These are phyloP conservation scores for Phalacrocorax pelagicus DNA, from an alignment of 2,113 vertebrate genomes.

Conservation along the genomic window DNA sequence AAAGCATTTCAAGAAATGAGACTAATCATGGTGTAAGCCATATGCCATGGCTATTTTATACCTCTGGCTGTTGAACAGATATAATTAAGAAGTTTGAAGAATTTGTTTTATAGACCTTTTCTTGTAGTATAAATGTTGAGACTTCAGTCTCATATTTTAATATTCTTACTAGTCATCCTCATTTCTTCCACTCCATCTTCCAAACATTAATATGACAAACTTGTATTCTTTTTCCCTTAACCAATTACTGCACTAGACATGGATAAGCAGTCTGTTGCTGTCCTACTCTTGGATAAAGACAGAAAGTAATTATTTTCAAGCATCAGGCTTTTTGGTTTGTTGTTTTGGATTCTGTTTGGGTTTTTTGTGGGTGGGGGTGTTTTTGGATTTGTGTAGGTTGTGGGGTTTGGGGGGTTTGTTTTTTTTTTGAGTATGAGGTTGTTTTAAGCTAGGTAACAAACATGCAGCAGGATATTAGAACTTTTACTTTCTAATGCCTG, in stretches of 20 bases:
- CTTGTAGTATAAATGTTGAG: background rate
- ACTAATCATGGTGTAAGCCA: background rate
- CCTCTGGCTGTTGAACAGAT: background rate
- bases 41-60: slow-evolving; percentile 13
- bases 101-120: background rate
- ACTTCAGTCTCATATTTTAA: background rate
- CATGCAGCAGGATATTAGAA: background rate
- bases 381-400: too few species aligned
- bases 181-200: background rate
- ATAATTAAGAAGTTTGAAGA: background rate
- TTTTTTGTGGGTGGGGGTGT: too few species aligned
- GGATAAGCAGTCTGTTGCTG: background rate
- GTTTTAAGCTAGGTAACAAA: background rate
- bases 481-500: background rate
- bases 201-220: background rate
- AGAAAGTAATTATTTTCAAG: background rate
- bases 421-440: fast-evolving
- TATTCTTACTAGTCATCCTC: background rate
- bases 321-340: background rate
- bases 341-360: fast-evolving
- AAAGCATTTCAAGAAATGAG: background rate
- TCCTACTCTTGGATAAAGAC: background rate
- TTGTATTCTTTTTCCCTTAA: background rate
- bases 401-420: too few species aligned
- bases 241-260: background rate